Evolutionary conservation across 2,113 vertebrate species (phyloP), one percentile per base, ranked within the genome.

Genomic region (Poecilia latipinna): DNA sequence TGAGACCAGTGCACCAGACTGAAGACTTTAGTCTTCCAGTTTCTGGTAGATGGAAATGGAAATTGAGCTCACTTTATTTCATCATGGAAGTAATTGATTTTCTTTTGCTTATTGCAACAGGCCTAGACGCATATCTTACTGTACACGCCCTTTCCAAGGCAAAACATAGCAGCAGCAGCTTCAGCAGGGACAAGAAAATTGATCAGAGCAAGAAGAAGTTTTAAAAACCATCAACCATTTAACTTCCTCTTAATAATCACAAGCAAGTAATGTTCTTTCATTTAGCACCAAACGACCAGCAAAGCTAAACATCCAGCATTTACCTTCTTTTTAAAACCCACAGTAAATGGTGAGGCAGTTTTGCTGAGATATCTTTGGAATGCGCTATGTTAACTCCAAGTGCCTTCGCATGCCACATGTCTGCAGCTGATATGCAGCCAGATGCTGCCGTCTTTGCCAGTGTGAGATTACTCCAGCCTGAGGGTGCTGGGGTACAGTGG

Each of bases 331-430:
- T 29, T 8, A 5, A 80, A 81, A 62, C 31, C 31, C 26, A 48
- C 26, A 22, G 65, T 85, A 82, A 57, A 74, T 82, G n/a, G 63
- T 39, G 31, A 68, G 48, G 76, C 62, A 74, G 31, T 75, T 79
- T 75, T 82, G 75, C 76, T 24, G 63, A 88, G 85, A 84, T 77
- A 86, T 88, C 74, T 85, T 72, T 75, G 86, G 88, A 90, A 91
- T 90, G 81, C 74, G 84, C 89, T 87, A 89, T 86, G 61, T 12
- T 17, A 81, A 83, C 67, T 48, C 70, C 63, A 57, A 88, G 74
- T 69, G 44, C 42, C 77, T 44, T 32, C 67, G 79, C 80, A 82
- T 76, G 82, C 72, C 64, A 72, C 51, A 54, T 68, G 79, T 85
- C 82, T 86, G 78, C 74, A 28, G 75, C 78, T 44, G 69, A 83